Base-by-base conservation (phyloP, 2,113 vertebrate species). In the Brachirus orientalis region DNA sequence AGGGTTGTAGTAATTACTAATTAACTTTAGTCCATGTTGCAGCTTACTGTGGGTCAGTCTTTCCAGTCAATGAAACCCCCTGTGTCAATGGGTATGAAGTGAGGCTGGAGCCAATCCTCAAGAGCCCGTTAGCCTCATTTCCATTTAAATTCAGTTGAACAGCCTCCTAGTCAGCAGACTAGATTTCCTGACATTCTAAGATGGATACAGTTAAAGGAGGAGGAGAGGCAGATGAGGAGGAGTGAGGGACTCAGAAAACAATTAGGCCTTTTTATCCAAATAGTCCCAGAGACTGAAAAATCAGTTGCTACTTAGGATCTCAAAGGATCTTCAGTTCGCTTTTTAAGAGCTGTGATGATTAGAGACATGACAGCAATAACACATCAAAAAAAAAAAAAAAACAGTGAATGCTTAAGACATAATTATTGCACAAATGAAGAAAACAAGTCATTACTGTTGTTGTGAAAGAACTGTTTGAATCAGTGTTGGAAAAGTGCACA, bases 81-180 rank as follows among this genome's bases (percentile, higher is more conserved):
- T 45, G 28, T 62, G 45, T 47, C 9, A 5, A 8, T 38, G 10
- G 10, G 37, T 38, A 28, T 28, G 17, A 63, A 11, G 35, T 35
- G 51, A 16, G 18, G 10, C 20, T 4, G 8, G 41, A 48, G 41
- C 17, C 41, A 37, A 61, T 63, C 22, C 28, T 28, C 28, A 28
- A 28, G 11, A 50, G 12, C 48, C 50, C 18, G 50, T 62, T 57
- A 72, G 38, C 36, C 36, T 58, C 9, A 11, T 56, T 64, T 55
- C 63, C 9, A 40, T 64, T 17, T 57, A 20, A 55, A 65, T 14
- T 3, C 28, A 46, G 16, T 16, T 16, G 55, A 71, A 47, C 52
- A 12, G 36, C 41, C 59, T 57, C 45, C 57, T 57, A 48, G 63
- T 64, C 69, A 72, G 67, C 70, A 37, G 63, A 65, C 51, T 14